Evolutionary conservation across 2,797 vertebrate species (phyloP), one percentile per base, ranked within the genome.

Genomic region (Silurus aristotelis): DNA sequence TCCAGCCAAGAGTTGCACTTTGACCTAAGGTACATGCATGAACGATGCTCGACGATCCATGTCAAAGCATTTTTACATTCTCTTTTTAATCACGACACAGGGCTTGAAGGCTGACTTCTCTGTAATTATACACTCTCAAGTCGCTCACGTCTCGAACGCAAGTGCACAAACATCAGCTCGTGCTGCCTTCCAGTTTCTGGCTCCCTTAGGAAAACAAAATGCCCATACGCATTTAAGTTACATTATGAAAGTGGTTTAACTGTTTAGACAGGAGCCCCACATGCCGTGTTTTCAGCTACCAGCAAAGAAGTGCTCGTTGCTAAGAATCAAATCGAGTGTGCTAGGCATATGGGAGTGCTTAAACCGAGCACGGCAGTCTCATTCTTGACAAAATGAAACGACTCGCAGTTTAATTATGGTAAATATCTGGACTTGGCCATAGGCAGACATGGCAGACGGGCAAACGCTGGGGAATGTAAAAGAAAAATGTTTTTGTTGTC

Each of bases 341-440:
- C 46, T 9, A 52, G 31, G 87, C 90, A 92, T 90, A 72, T 93
- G 91, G 89, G 76, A 93, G 79, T 48, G 61, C 84, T 92, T 91
- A 90, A 76, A 68, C 60, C 88, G 91, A 89, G 90, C 77, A 87
- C 81, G 38, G 85, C 89, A 87, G 80, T 31, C 89, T 87, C 84
- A 80, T 61, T 79, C 84, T 85, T 89, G 76, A 89, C 76, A 87
- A 77, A 78, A 89, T 84, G n/a, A 82, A 85, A 87, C 81, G 80
- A 91, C 89, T 88, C 66, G 43, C 85, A 89, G 88, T 84, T 91
- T 90, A 86, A 91, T 85, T 80, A 76, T 83, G 87, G 80, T 90
- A 90, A 92, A 91, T 90, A 90, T 89, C 84, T 87, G 58, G 88
- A 85, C 73, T 87, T 83, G 88, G 85, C 72, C 71, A 85, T 88